phyloP scores from a whole-genome alignment of 2,888 invertebrate genomes.

The Allolobophora icterica region DNA sequence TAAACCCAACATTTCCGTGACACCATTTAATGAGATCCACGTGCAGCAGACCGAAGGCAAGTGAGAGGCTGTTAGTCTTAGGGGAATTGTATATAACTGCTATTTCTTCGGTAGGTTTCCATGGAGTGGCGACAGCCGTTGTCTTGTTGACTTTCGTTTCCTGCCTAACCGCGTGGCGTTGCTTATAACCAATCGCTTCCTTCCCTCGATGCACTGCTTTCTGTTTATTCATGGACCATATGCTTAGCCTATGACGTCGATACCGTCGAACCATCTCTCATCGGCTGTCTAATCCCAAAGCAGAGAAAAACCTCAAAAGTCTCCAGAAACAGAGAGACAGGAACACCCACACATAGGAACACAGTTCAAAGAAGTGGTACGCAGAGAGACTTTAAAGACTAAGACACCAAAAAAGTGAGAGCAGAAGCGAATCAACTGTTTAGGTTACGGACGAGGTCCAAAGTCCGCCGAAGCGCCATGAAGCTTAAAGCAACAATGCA shows the following conservation, averaged over 20 bases:
- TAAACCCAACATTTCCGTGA: background rate
- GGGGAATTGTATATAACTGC: background rate
- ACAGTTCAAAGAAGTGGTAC: background rate
- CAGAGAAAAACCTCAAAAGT: background rate
- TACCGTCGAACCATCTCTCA: slow-evolving; percentile 9
- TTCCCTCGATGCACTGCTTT: background rate
- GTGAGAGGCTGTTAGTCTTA: background rate
- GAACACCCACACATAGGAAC: no score
- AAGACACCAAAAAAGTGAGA: background rate
- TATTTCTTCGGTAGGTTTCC: background rate
- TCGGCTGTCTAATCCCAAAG: background rate
- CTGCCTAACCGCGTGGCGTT: background rate
- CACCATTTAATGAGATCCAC: background rate
- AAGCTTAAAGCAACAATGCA: background rate
- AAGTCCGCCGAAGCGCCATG: background rate
- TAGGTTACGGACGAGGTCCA: background rate
- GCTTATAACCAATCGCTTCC: background rate
- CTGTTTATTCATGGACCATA: background rate
- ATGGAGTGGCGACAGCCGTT: background rate
- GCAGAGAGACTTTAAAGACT: background rate
- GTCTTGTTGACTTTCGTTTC: background rate
- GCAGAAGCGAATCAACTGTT: background rate
- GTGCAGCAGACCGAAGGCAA: background rate
- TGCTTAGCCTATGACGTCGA: background rate
- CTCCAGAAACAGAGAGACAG: background rate